Evolutionary conservation across 2,797 vertebrate genomes (phyloP), one percentile per base, ranked within the genome.

Genomic region (Coreius guichenoti): DNA sequence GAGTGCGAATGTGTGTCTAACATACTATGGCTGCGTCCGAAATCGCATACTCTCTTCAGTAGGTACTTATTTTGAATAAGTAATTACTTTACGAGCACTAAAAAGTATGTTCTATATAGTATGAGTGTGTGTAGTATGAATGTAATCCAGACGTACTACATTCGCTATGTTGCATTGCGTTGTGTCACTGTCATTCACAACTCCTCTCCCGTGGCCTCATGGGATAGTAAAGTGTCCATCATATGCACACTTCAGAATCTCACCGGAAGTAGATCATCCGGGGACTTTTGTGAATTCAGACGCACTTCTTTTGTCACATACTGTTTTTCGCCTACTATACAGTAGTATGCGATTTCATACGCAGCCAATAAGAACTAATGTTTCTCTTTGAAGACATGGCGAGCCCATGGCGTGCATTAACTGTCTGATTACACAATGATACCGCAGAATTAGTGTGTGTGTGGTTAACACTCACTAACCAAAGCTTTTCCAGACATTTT

Each of bases 381-480:
- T 39, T 58, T 58, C 31, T 77, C 51, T 77, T 39, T 43, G 33
- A 76, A 36, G 29, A 56, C 19, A 3, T n/a, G n/a, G n/a, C n/a
- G 72, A 74, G 17, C 17, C n/a, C 16, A 29, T 74, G 17, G 61
- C 31, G 45, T 56, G 49, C 0, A 12, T 49, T 65, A 23, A 33
- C 29, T 21, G n/a, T 79, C 6, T 33, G 13, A 49, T 63, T 17
- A n/a, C 16, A 63, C 17, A 9, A 31, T 31, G 9, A 19, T 1
- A 11, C 69, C 2, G 12, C 69, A 72, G 3, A 72, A 8, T 45
- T 5, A 72, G 39, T 8, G 69, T 45, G 67, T 69, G 16, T 78
- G 39, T 29, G 21, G 6, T 65, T 83, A 83, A 83, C 81, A 19
- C 14, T 83, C 43, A 31, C 81, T 83, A 83, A 83, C 54, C 69